Conservation (phyloP, 2,113 vertebrate genomes). For the Scalopus aquaticus region DNA sequence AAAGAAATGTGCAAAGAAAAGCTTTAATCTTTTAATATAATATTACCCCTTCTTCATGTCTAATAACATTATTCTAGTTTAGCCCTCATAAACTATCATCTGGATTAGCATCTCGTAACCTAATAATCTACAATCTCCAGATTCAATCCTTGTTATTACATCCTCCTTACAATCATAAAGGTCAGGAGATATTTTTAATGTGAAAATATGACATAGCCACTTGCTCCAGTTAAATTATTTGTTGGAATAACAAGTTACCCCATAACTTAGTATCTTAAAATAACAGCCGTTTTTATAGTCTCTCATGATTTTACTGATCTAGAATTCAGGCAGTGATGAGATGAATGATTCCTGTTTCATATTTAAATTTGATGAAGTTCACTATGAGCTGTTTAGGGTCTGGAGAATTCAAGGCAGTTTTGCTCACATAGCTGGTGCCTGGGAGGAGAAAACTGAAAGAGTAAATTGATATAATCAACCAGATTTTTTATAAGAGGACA, state of each 20-base stretch:
- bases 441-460: rapidly evolving
- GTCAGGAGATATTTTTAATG: neutral
- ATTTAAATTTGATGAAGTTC: neutral
- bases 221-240: neutral
- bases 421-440: neutral
- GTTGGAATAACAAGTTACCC: neutral
- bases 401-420: neutral
- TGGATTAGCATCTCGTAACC: neutral
- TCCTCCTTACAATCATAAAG: neutral
- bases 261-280: neutral
- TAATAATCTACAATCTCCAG: neutral
- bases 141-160: neutral
- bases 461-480: neutral
- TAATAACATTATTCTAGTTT: neutral
- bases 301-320: neutral
- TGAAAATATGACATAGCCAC: neutral
- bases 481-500: rapidly evolving
- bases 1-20: neutral
- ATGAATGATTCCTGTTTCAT: neutral
- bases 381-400: neutral
- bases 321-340: neutral
- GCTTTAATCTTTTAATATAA: neutral
- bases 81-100: neutral
- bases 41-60: neutral
- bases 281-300: neutral